Conservation (phyloP, 2,797 vertebrate species). For the Phalloptychus januarius region DNA sequence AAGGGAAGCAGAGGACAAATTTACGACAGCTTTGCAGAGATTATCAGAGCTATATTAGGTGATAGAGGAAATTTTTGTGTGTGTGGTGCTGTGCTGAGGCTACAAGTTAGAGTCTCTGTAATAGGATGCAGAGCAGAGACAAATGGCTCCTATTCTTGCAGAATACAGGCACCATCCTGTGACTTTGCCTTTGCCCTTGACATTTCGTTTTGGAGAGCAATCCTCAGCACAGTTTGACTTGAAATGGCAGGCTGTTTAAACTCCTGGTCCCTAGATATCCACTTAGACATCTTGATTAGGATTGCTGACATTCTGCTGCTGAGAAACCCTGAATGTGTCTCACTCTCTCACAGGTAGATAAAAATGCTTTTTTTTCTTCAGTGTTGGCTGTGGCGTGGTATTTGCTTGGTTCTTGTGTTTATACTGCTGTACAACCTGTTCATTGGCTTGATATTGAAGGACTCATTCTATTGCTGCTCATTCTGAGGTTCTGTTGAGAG, state of each 20-base stretch:
- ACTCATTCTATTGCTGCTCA: not conserved
- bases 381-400: not conserved
- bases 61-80: slow-evolving; percentile 47
- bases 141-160: slow-evolving; percentile 74
- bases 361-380: not conserved
- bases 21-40: slow-evolving; percentile 63
- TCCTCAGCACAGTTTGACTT: slow-evolving; percentile 61
- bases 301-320: slow-evolving; percentile 12
- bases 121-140: slow-evolving; percentile 76
- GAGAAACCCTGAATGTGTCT: not conserved
- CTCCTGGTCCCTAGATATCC: slow-evolving; percentile 8
- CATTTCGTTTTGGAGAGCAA: slow-evolving; percentile 61
- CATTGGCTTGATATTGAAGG: not conserved
- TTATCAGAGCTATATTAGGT: slow-evolving; percentile 61
- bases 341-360: not conserved
- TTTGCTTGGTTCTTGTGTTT: not conserved
- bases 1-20: slow-evolving; percentile 39
- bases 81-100: slow-evolving; percentile 48
- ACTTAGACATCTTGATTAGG: slow-evolving; percentile 40
- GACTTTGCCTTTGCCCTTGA: slow-evolving; percentile 80
- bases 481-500: not conserved
- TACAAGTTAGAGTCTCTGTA: slow-evolving; percentile 68
- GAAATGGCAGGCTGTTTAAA: slow-evolving; percentile 53
- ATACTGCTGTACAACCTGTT: slow-evolving; percentile 5
- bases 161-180: slow-evolving; percentile 62